These are phyloP conservation scores for Tiliacea citrago DNA, from an alignment of 2,888 invertebrate genomes.

Conservation along the genomic window DNA sequence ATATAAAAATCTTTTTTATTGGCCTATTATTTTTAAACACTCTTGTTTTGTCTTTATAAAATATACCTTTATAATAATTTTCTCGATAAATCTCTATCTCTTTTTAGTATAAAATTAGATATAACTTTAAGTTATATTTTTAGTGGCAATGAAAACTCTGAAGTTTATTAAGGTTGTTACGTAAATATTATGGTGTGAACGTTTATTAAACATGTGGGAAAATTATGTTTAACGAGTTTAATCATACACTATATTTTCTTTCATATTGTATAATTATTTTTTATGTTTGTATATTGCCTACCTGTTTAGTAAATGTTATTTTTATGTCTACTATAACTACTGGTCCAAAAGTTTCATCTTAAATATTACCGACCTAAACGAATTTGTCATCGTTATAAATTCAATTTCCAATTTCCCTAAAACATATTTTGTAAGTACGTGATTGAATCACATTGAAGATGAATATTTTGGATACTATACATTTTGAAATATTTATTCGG, in stretches of 20 bases:
- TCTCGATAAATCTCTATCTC: background rate
- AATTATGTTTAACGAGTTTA: slow-evolving; percentile 14
- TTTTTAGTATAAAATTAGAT: background rate
- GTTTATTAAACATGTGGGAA: slow-evolving; percentile 40
- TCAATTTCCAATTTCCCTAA: slow-evolving; percentile 33
- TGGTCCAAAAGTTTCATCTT: background rate
- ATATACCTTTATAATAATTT: background rate
- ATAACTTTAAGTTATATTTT: slow-evolving; percentile 9
- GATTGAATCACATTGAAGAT: slow-evolving; percentile 25
- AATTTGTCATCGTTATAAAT: slow-evolving; percentile 19
- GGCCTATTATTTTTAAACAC: background rate
- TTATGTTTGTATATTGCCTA: background rate
- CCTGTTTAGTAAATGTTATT: slow-evolving; percentile 2
- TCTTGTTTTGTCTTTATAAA: background rate
- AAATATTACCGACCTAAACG: background rate
- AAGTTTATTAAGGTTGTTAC: slow-evolving; percentile 26
- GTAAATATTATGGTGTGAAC: slow-evolving; percentile 34
- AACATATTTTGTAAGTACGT: slow-evolving; percentile 1
- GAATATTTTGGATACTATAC: slow-evolving; percentile 24
- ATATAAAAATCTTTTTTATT: background rate
- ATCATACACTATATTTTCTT: slow-evolving; percentile 30
- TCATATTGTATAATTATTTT: slow-evolving; percentile 2
- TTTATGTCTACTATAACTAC: background rate
- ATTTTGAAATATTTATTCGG: slow-evolving; percentile 1
- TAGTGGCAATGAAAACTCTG: slow-evolving; percentile 19